Percentiles rank a stretch among this genome's conserved stretches.
Conservation (phyloP, 2,113 vertebrate genomes). For the Hippopotamus amphibius region DNA sequence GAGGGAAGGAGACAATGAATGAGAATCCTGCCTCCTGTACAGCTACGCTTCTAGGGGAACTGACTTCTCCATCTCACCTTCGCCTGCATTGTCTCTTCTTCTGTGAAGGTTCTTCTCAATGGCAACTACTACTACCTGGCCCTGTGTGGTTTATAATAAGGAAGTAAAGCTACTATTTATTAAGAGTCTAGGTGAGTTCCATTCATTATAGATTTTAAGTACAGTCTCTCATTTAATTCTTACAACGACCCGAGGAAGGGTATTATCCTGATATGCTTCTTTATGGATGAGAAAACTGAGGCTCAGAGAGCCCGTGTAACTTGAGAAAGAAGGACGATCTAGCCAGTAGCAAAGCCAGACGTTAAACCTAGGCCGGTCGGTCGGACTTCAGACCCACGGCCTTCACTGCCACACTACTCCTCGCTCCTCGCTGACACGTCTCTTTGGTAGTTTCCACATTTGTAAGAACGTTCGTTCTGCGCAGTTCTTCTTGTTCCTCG, state of each 20-base stretch:
- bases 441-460: background rate
- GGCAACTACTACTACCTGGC: background rate
- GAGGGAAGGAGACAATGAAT: background rate
- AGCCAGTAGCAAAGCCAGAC: background rate
- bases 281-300: background rate
- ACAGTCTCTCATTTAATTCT: slow-evolving; percentile 23
- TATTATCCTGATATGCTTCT: background rate
- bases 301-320: background rate
- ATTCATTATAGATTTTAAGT: background rate
- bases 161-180: background rate
- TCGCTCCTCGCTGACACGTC: background rate
- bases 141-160: background rate
- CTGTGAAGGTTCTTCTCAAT: background rate
- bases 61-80: background rate
- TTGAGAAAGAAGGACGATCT: background rate
- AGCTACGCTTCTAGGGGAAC: background rate
- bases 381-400: background rate
- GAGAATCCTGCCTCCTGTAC: background rate
- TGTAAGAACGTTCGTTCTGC: background rate
- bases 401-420: background rate
- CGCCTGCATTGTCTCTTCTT: background rate
- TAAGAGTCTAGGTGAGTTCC: background rate
- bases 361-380: background rate
- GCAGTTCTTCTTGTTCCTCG: slow-evolving; percentile 4
- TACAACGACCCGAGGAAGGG: background rate